These are phyloP conservation scores for Lynx canadensis DNA, from an alignment of 2,113 vertebrate genomes.

Conservation along the genomic window DNA sequence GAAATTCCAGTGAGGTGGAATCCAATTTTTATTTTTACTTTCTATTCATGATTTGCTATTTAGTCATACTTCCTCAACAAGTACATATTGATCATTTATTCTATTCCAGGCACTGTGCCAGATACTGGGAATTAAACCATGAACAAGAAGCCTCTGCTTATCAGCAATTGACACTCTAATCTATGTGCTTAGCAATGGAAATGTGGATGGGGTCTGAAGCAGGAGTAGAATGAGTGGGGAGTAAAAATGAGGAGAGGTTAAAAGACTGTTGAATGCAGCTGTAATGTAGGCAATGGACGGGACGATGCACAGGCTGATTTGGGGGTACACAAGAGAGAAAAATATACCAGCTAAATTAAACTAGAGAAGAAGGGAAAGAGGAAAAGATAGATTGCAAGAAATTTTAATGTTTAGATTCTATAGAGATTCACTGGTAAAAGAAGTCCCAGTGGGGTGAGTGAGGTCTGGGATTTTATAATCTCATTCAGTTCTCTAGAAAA, in stretches of 20 bases:
- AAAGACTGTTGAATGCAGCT: not conserved
- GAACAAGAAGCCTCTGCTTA: not conserved
- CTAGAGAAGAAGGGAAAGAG: not conserved
- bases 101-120: not conserved
- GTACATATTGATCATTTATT: not conserved
- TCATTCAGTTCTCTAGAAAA: not conserved
- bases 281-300: not conserved
- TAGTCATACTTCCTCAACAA: conserved; percentile 5
- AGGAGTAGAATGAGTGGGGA: not conserved
- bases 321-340: not conserved
- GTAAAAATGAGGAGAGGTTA: not conserved
- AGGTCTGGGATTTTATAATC: not conserved
- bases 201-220: not conserved
- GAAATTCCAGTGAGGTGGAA: conserved; percentile 36
- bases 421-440: not conserved
- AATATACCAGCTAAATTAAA: not conserved
- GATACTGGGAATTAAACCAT: not conserved
- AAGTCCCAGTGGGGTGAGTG: not conserved
- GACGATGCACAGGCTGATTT: not conserved
- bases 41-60: conserved; percentile 5
- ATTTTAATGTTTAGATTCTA: not conserved
- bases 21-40: conserved; percentile 50
- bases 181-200: not conserved
- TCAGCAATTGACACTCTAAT: not conserved
- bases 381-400: not conserved